These are phyloP conservation scores for Paraescarpia echinospica DNA, from an alignment of 1,140 invertebrate genomes.

Conservation along the genomic window DNA sequence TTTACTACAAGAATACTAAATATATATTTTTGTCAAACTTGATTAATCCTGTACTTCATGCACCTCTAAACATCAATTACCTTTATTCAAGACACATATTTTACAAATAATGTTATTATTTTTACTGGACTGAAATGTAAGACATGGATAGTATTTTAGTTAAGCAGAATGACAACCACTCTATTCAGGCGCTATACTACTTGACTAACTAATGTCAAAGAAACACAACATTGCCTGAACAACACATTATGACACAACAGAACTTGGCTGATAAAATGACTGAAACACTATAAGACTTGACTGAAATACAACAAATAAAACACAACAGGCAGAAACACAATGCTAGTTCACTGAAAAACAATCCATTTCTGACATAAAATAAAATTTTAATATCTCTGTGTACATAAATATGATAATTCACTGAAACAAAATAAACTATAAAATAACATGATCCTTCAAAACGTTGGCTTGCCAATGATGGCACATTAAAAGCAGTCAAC, in stretches of 20 bases:
- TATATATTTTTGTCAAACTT: too few species aligned
- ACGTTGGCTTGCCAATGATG: neutral
- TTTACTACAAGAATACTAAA: too few species aligned
- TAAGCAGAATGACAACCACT: neutral
- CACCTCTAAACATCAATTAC: too few species aligned
- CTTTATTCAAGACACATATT: too few species aligned
- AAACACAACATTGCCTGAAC: neutral
- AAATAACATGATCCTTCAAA: neutral
- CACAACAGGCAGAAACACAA: neutral
- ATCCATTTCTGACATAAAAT: neutral
- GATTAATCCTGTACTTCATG: too few species aligned
- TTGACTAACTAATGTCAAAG: neutral
- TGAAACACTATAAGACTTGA: neutral
- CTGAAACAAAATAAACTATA: neutral
- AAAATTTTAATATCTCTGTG: too few species aligned
- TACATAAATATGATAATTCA: too few species aligned
- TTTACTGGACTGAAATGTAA: neutral
- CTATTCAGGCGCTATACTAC: neutral
- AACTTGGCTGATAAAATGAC: neutral
- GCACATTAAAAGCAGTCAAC: neutral
- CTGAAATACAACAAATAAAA: neutral
- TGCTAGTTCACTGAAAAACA: neutral
- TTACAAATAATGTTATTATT: too few species aligned
- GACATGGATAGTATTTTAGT: neutral
- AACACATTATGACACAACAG: neutral